Percentiles rank a stretch among this genome's conserved stretches.
Conservation (phyloP, 1,140 invertebrate species). For the Chrysopa pallens region DNA sequence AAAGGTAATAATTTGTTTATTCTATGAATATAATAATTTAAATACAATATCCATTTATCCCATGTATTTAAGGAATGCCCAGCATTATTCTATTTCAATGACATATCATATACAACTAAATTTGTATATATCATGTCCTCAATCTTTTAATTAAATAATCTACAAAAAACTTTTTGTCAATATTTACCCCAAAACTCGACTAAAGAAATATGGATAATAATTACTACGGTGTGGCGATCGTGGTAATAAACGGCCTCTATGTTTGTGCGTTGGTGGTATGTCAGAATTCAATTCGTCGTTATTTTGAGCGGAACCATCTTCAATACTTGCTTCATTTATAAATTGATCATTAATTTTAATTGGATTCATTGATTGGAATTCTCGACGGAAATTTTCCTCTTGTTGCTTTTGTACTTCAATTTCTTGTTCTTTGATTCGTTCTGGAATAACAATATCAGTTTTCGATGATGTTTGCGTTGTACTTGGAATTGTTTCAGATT, state of each 20-base stretch:
- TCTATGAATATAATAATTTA: no score
- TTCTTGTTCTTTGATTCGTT: conserved; percentile 5
- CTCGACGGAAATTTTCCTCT: not conserved
- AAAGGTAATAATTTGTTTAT: no score
- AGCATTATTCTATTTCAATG: no score
- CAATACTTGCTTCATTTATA: not conserved
- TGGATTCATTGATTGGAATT: not conserved
- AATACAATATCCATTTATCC: no score
- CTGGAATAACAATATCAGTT: conserved; percentile 3
- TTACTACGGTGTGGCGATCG: conserved; percentile 19
- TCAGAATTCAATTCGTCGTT: conserved; percentile 12
- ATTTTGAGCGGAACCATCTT: not conserved
- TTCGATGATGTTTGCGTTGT: conserved; percentile 1
- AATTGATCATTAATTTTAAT: no score
- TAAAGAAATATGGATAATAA: conserved; percentile 29
- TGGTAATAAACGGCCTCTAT: conserved; percentile 18
- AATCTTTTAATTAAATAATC: no score
- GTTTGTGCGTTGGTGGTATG: conserved; percentile 17
- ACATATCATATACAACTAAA: no score
- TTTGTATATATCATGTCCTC: no score
- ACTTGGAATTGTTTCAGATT: not conserved
- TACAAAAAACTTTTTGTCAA: no score
- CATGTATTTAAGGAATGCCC: no score
- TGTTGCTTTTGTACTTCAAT: conserved; percentile 3
- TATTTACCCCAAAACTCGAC: conserved; percentile 25